A percentile compares a stretch with the other conserved stretches of the same genome.
These are phyloP conservation scores for Parnassius apollo DNA, from an alignment of 2,888 invertebrate species.

Conservation along the genomic window DNA sequence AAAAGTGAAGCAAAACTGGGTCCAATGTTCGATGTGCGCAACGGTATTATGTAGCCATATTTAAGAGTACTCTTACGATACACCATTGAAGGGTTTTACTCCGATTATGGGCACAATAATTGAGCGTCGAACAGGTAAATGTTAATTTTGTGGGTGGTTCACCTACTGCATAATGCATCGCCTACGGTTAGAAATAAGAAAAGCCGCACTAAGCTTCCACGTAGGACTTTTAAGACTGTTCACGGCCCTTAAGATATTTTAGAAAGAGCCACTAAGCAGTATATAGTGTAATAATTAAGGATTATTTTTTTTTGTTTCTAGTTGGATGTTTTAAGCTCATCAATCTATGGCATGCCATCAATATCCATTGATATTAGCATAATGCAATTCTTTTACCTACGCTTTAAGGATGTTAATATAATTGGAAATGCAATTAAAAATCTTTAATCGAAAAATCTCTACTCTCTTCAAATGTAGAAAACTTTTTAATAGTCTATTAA, in stretches of 20 bases:
- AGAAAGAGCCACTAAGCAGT: conserved; percentile 1
- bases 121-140: conserved; percentile 49
- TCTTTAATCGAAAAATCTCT: too few species aligned
- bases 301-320: too few species aligned
- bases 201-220: conserved; percentile 26
- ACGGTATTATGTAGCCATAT: conserved; percentile 32
- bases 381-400: too few species aligned
- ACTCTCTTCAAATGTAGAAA: too few species aligned
- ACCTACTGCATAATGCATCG: conserved; percentile 48
- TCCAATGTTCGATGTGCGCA: background rate
- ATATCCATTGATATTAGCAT: too few species aligned
- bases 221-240: conserved; percentile 20
- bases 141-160: conserved; percentile 52
- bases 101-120: conserved; percentile 55
- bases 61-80: conserved; percentile 51
- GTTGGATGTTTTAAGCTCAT: too few species aligned
- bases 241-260: conserved; percentile 12
- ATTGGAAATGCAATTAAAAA: too few species aligned
- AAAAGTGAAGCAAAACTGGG: too few species aligned
- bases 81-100: conserved; percentile 49
- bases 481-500: conserved; percentile 7
- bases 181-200: conserved; percentile 31
- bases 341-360: too few species aligned
- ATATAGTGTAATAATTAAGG: too few species aligned
- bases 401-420: too few species aligned